Conservation (phyloP, 2,888 invertebrate genomes). For the Crossocerus cetratus region DNA sequence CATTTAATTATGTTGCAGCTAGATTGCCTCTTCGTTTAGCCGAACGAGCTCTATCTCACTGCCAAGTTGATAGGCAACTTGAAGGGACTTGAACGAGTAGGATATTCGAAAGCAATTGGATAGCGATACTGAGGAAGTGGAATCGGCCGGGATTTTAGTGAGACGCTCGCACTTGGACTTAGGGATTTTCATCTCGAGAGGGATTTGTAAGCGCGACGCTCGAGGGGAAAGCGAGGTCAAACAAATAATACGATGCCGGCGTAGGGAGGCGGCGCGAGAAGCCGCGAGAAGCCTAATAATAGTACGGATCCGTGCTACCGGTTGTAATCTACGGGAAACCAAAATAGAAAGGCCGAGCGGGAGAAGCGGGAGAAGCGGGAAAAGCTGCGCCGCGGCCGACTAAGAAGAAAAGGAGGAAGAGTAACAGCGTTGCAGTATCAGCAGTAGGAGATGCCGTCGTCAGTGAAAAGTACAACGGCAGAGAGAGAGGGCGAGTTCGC, state of each 20-base stretch:
- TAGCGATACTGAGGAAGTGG: too few relatives aligned
- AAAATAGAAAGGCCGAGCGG: conserved; percentile 67
- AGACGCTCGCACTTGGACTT: too few relatives aligned
- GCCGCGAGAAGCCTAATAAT: conserved; percentile 60
- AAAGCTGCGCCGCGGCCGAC: conserved; percentile 2
- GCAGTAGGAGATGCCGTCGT: too few relatives aligned
- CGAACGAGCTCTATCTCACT: too few relatives aligned
- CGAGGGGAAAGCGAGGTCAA: conserved; percentile 61
- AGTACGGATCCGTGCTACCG: conserved; percentile 61
- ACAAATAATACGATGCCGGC: conserved; percentile 63
- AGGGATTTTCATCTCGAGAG: conserved; percentile 29
- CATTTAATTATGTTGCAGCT: too few relatives aligned
- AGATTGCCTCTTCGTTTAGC: too few relatives aligned
- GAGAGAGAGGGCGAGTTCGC: too few relatives aligned
- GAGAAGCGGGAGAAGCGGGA: conserved; percentile 30
- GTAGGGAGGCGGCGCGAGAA: conserved; percentile 38
- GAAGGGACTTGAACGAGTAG: too few relatives aligned
- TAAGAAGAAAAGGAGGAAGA: conserved; percentile 16
- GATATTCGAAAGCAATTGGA: too few relatives aligned
- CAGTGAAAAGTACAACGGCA: too few relatives aligned
- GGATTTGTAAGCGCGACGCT: conserved; percentile 43
- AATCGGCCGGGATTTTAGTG: too few relatives aligned
- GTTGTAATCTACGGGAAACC: conserved; percentile 68
- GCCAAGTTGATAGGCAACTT: too few relatives aligned
- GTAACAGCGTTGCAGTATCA: conserved; percentile 5